Base-by-base conservation (phyloP, 2,113 vertebrate genomes). In the Bufo bufo region DNA sequence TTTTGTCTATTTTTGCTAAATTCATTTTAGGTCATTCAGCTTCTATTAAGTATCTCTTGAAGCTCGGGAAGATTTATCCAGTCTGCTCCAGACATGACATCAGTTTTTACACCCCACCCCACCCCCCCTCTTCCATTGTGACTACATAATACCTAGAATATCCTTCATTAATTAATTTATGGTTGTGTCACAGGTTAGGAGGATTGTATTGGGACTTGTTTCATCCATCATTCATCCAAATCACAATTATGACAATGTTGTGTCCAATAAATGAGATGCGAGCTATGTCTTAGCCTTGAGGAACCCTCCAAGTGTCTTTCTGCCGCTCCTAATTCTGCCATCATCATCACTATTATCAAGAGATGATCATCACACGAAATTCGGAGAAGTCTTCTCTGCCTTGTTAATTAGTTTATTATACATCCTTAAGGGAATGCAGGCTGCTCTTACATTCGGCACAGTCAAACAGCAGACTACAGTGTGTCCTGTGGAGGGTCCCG, bases 31-130 rank as follows among this genome's bases (percentile, higher is more conserved):
- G 92, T 91, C 90, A 92, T 91, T 89, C 89, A 88, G 85, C 13
- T 91, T 8, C 5, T 90, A 91, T 90, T 92, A 91, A 90, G 91
- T 94, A 91, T 93, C 81, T 84, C 89, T 91, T 91, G 91, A 91
- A 92, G 89, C 91, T 85, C 92, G 88, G 92, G 87, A 90, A 92
- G 91, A 91, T 92, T 92, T 92, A 89, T 91, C 90, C 87, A 43
- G 2, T 47, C 58, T 12, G 43, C 82, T 90, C 89, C 91, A 91
- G 91, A 92, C 91, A 92, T 93, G 92, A 93, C 90, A 89, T 90
- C 92, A 90, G 90, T 91, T 83, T 89, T 23, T 91, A 90, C n/a
- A n/a, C n/a, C n/a, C n/a, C n/a, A n/a, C 91, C 91, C 90, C 90
- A 78, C 89, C 87, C 89, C 43, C 47, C 66, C 66, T 71, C 90